Conservation (phyloP, 2,888 invertebrate species). For the Chorisops tibialis region DNA sequence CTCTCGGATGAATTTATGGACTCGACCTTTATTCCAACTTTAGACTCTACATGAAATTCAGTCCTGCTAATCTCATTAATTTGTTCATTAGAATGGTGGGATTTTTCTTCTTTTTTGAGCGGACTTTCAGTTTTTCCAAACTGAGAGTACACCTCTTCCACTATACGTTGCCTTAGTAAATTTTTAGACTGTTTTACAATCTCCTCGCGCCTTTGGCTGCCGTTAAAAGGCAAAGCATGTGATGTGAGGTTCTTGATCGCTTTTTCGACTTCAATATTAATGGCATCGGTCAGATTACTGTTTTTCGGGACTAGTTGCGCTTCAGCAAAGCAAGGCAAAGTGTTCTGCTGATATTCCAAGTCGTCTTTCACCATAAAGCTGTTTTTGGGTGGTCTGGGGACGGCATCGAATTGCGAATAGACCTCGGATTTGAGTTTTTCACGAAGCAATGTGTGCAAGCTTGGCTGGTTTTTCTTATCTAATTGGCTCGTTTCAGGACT, state of each 20-base stretch:
- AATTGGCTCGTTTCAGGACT: no score
- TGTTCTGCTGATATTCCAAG: neutral
- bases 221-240: neutral
- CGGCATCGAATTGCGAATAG: slow-evolving; percentile 24
- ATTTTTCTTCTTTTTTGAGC: no score
- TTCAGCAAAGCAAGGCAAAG: no score
- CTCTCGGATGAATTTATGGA: no score
- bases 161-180: slow-evolving; percentile 12
- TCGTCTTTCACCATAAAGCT: slow-evolving; percentile 20
- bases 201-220: slow-evolving; percentile 15
- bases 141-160: slow-evolving; percentile 21
- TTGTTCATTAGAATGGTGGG: no score
- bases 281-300: slow-evolving; percentile 14
- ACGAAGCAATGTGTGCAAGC: slow-evolving; percentile 11
- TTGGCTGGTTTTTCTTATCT: neutral
- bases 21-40: no score
- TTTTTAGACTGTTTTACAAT: slow-evolving; percentile 20
- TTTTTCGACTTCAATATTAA: slow-evolving; percentile 27
- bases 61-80: no score
- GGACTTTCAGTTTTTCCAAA: slow-evolving; percentile 1
- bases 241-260: slow-evolving; percentile 16
- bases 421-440: slow-evolving; percentile 19
- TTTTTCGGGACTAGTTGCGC: neutral
- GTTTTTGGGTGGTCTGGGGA: slow-evolving; percentile 9
- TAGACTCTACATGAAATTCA: no score